A percentile compares a stretch with the other conserved stretches of the same genome.
phyloP scores from a whole-genome alignment of 2,888 invertebrate species.

The Metacarcinus magister region DNA sequence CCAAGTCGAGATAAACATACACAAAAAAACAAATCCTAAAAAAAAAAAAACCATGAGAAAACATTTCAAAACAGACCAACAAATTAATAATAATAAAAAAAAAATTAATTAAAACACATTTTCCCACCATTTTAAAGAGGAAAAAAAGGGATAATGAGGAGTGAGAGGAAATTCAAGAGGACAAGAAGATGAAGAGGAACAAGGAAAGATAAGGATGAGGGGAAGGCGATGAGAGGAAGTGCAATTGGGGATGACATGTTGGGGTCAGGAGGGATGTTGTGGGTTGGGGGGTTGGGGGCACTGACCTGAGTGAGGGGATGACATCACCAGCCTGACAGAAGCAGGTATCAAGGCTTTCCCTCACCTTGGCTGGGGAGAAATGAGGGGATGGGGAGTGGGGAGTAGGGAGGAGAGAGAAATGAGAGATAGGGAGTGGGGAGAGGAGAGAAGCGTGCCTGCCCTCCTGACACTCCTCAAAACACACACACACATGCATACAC shows the following conservation, averaged over 20 bases:
- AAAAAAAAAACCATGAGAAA: too few species aligned
- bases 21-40: neutral
- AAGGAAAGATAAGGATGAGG: neutral
- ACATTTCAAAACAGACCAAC: too few species aligned
- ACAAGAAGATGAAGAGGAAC: neutral
- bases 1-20: neutral
- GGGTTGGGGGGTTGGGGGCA: neutral
- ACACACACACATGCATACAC: slow-evolving; percentile 19
- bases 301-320: neutral
- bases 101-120: too few species aligned
- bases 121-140: neutral
- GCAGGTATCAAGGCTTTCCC: neutral
- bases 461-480: neutral
- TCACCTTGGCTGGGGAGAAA: neutral
- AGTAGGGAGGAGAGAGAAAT: neutral
- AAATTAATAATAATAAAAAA: neutral
- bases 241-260: neutral
- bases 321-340: neutral
- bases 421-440: neutral
- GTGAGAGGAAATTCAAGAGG: neutral
- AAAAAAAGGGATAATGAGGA: neutral
- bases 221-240: neutral
- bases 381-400: neutral
- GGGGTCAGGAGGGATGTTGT: neutral
- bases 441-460: neutral